Evolutionary conservation across 2,113 vertebrate genomes (phyloP).

Genomic region (Paradoxurus hermaphroditus): DNA sequence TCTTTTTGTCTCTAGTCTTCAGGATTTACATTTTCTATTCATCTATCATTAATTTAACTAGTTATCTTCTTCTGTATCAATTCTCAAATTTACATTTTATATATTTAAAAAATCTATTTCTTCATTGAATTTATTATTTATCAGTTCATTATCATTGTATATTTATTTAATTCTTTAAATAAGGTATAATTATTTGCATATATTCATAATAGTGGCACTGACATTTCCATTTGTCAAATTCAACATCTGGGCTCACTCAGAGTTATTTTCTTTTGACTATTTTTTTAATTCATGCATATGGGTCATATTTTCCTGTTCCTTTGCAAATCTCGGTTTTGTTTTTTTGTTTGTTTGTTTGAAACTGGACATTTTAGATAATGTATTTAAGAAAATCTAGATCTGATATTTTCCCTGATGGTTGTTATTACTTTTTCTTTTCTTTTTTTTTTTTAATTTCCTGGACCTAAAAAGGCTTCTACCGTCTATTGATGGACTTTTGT

Average conservation of each 20-base stretch:
- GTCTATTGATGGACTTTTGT: background rate
- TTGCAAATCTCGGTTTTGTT: too few relatives aligned
- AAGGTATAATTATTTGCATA: background rate
- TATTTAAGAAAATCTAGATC: background rate
- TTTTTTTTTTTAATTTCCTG: background rate
- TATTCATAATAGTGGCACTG: background rate
- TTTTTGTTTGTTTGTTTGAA: background rate
- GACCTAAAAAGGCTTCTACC: background rate
- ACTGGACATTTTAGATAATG: background rate
- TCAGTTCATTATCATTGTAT: background rate
- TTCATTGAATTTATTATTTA: background rate
- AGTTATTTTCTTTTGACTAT: background rate
- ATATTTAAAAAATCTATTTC: background rate
- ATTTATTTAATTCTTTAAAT: constrained; percentile 24
- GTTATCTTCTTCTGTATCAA: background rate
- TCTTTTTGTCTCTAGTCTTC: background rate
- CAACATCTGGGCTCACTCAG: background rate
- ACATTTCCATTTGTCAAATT: background rate
- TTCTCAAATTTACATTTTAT: too few relatives aligned
- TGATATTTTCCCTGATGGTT: background rate
- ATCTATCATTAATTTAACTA: background rate
- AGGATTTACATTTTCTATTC: background rate
- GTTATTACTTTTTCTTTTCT: background rate
- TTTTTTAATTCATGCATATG: background rate
- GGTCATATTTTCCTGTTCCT: background rate